Evolutionary conservation across 2,113 vertebrate species (phyloP).

Genomic region (Corythoichthys intestinalis): DNA sequence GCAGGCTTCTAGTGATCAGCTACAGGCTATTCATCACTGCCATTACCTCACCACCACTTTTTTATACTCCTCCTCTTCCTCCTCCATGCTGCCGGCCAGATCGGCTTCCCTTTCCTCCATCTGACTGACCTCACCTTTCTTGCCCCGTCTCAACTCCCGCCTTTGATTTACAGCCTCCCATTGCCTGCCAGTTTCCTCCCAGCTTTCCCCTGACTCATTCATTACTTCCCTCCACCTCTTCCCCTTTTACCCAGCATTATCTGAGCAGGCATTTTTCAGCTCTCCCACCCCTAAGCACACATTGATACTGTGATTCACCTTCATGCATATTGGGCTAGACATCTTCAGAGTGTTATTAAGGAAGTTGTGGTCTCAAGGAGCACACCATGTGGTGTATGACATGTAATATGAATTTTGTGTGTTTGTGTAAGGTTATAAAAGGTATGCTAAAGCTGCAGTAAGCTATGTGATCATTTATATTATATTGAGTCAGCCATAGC

Average conservation of each 20-base stretch:
- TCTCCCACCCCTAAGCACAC: constrained; percentile 1
- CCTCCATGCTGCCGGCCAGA: constrained; percentile 53
- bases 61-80: constrained; percentile 52
- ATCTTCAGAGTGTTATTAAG: not conserved
- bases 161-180: constrained; percentile 62
- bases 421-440: not conserved
- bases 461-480: not conserved
- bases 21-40: constrained; percentile 73
- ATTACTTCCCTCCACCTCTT: constrained; percentile 40
- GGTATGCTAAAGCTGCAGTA: not conserved
- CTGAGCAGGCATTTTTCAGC: constrained; percentile 38
- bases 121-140: constrained; percentile 23
- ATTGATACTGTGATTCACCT: constrained; percentile 40
- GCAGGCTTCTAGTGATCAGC: constrained; percentile 73
- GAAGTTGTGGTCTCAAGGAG: not conserved
- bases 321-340: constrained; percentile 20
- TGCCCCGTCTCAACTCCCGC: constrained; percentile 50
- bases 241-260: constrained; percentile 39
- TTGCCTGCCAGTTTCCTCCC: constrained; percentile 45
- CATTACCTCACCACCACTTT: constrained; percentile 71
- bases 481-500: not conserved
- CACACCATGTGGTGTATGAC: not conserved
- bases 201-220: constrained; percentile 47
- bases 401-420: not conserved
- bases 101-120: constrained; percentile 23